These are phyloP conservation scores for Gnathonemus longibarbis DNA, from an alignment of 2,113 vertebrate genomes.

Conservation along the genomic window DNA sequence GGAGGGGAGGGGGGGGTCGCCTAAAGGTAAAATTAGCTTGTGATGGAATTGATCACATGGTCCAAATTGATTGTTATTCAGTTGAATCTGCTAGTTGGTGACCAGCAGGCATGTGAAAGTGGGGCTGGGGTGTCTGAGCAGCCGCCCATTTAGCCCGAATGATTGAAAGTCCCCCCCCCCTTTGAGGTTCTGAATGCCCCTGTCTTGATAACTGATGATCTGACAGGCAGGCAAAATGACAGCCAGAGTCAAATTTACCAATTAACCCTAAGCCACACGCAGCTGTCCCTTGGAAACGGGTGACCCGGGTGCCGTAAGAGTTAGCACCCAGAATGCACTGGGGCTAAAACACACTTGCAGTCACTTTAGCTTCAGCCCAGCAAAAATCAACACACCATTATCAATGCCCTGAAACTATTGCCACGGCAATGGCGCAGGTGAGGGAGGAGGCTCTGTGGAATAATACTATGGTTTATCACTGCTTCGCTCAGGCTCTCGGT, in stretches of 20 bases:
- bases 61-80: not conserved
- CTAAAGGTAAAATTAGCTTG: not conserved
- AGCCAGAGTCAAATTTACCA: not conserved
- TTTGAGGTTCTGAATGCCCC: not conserved
- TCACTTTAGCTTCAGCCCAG: not conserved
- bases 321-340: not conserved
- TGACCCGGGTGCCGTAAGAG: not conserved
- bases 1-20: not conserved
- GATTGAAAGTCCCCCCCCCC: not conserved
- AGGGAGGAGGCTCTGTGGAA: not conserved
- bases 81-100: not conserved
- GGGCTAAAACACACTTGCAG: not conserved
- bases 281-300: not conserved
- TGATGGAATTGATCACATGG: not conserved
- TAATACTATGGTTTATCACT: not conserved
- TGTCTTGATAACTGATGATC: not conserved
- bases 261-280: not conserved
- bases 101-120: not conserved
- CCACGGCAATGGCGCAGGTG: not conserved
- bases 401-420: not conserved
- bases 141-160: not conserved
- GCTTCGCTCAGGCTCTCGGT: not conserved
- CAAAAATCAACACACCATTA: not conserved
- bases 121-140: not conserved
- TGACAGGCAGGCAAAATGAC: not conserved